Base-by-base conservation (phyloP, 2,797 vertebrate species). In the Tenualosa thibaudeaui region DNA sequence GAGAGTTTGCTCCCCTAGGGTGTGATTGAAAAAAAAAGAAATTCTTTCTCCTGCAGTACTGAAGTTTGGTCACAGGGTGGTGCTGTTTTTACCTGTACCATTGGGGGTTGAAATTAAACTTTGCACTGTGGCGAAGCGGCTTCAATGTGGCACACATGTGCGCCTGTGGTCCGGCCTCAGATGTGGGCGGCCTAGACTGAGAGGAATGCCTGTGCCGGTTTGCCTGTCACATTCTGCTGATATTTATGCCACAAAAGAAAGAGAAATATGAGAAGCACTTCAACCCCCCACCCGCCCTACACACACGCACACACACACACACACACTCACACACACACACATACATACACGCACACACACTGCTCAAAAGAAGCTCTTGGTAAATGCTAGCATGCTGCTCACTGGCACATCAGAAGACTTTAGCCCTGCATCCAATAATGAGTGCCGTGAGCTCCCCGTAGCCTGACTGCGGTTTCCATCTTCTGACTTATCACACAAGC, bases 91-190 rank as follows among this genome's bases (percentile, higher is more conserved):
- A 46, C 62, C 51, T 58, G 19, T 19, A 37, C 40, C 51, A 10
- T 50, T 8, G 0, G 54, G 17, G 2, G 54, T 56, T 56, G 17
- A 56, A 56, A 56, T 56, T 5, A 56, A 24, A 24, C n/a, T 10
- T 19, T 50, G 1, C 3, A 5, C 50, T 7, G 62, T 15, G 26
- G 62, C 62, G 1, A 37, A 68, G 10, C 26, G 0, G 0, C 7
- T 46, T 82, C 65, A 84, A 19, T 87, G 43, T 88, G 87, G 83
- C 65, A 54, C 65, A 31, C 84, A 84, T 56, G 83, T 82, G 82
- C 51, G 40, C 82, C 53, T 84, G 81, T 24, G 51, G 85, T 50
- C 49, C 51, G 17, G 40, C 75, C 83, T 49, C 71, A 43, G 71
- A 62, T 84, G 49, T 86, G 81, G 82, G 84, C 60, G 22, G 60